These are phyloP conservation scores for Lepidocyrtoides sp. DNA, from an alignment of 2,888 invertebrate species.

Conservation along the genomic window DNA sequence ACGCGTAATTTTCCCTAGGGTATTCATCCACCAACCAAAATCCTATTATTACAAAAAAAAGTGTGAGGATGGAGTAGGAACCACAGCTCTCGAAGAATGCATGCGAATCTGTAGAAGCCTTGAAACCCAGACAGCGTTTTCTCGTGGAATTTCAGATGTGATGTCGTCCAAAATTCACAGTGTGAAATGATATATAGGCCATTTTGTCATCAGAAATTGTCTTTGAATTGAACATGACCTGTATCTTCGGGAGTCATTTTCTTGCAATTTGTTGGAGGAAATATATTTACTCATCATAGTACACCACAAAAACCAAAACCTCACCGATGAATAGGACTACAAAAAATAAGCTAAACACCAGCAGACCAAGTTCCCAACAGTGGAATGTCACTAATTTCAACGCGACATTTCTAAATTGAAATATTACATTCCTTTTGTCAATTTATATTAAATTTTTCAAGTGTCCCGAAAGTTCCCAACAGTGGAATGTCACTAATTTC, in stretches of 20 bases:
- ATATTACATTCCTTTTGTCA: slow-evolving; percentile 40
- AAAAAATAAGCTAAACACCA: too few species aligned
- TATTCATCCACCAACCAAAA: neutral
- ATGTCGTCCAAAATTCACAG: neutral
- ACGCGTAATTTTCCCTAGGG: slow-evolving; percentile 25
- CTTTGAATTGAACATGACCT: neutral
- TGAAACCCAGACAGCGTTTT: neutral
- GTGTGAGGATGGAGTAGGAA: neutral
- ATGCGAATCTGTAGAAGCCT: neutral
- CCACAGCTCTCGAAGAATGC: neutral
- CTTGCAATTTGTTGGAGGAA: neutral
- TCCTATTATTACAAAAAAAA: neutral
- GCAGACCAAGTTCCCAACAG: too few species aligned
- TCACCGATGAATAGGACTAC: too few species aligned
- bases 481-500: slow-evolving; percentile 61
- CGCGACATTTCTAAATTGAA: slow-evolving; percentile 22
- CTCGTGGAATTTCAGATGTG: neutral
- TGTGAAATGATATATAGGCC: slow-evolving; percentile 71
- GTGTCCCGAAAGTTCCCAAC: too few species aligned
- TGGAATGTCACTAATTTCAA: slow-evolving; percentile 59
- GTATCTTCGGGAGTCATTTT: neutral
- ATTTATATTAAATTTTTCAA: slow-evolving; percentile 50
- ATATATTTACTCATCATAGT: slow-evolving; percentile 34
- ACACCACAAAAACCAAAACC: too few species aligned
- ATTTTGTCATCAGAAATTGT: slow-evolving; percentile 64